These are phyloP conservation scores for Drosophila triauraria DNA, from an alignment of 1,140 invertebrate genomes.

Conservation along the genomic window DNA sequence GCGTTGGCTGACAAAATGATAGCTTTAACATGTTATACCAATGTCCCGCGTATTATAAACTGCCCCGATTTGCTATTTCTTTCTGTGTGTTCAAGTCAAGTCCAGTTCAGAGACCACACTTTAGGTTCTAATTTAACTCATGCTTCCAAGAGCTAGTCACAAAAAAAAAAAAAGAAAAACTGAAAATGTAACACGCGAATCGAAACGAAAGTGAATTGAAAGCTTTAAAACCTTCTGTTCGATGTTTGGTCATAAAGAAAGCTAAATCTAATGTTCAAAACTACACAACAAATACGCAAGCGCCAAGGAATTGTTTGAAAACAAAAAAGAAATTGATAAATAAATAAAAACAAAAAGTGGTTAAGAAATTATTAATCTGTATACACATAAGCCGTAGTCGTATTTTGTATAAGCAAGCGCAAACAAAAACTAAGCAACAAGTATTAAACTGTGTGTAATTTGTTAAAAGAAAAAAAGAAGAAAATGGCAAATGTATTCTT, in stretches of 20 bases:
- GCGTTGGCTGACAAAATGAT: slow-evolving; percentile 64
- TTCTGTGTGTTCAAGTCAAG: slow-evolving; percentile 30
- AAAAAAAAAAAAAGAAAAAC: slow-evolving; percentile 28
- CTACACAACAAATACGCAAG: slow-evolving; percentile 65
- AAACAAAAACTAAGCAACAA: slow-evolving; percentile 42
- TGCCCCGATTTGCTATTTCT: slow-evolving; percentile 68
- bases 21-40: slow-evolving; percentile 79
- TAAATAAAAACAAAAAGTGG: slow-evolving; percentile 31
- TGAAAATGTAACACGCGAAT: slow-evolving; percentile 29
- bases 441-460: slow-evolving; percentile 56
- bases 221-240: slow-evolving; percentile 62
- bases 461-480: slow-evolving; percentile 32
- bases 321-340: slow-evolving; percentile 39
- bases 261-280: slow-evolving; percentile 68
- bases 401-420: slow-evolving; percentile 58
- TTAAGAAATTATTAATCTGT: slow-evolving; percentile 58
- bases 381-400: slow-evolving; percentile 53
- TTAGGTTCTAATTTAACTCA: slow-evolving; percentile 54
- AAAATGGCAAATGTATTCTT: slow-evolving; percentile 35
- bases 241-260: slow-evolving; percentile 44
- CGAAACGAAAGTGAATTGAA: slow-evolving; percentile 49
- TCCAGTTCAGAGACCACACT: slow-evolving; percentile 35
- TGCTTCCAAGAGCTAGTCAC: slow-evolving; percentile 71
- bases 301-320: slow-evolving; percentile 83
- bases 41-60: slow-evolving; percentile 70